A percentile compares a stretch with the other conserved stretches of the same genome.
phyloP scores from a whole-genome alignment of 2,888 invertebrate species.

The Acanthoscelides obtectus region DNA sequence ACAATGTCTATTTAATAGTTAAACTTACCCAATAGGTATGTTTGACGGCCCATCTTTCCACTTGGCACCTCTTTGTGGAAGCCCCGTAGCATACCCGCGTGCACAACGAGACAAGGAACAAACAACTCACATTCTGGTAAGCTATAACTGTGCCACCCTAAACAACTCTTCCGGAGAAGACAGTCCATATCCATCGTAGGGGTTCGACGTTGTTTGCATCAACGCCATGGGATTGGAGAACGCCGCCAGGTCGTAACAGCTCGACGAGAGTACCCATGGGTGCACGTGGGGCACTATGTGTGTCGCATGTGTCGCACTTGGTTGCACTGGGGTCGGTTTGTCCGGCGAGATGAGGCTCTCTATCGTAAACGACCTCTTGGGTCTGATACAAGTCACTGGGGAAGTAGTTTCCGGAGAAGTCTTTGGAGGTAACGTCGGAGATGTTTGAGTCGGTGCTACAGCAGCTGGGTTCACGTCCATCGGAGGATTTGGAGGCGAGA shows the following conservation, averaged over 20 bases:
- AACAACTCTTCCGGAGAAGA: constrained; percentile 39
- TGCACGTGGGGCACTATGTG: constrained; percentile 31
- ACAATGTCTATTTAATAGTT: no score
- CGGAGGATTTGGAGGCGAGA: constrained; percentile 48
- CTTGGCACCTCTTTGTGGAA: neutral
- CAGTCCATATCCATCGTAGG: constrained; percentile 38
- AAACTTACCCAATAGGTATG: neutral
- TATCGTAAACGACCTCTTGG: constrained; percentile 78
- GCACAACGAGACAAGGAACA: neutral
- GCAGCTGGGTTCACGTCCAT: constrained; percentile 23
- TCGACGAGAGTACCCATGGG: constrained; percentile 41
- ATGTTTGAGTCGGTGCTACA: constrained; percentile 48
- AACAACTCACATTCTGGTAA: constrained; percentile 11
- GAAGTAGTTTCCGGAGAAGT: constrained; percentile 34
- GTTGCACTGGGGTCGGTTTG: constrained; percentile 49
- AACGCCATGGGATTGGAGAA: constrained; percentile 37
- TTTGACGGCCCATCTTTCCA: neutral
- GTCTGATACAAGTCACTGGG: constrained; percentile 42
- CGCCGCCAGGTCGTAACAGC: constrained; percentile 37
- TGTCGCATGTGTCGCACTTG: constrained; percentile 37
- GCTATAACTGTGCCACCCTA: constrained; percentile 40
- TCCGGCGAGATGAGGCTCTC: constrained; percentile 82
- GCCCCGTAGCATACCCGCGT: neutral
- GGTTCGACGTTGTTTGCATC: constrained; percentile 31
- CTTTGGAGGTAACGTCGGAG: constrained; percentile 33